These are phyloP conservation scores for Ochotona princeps DNA, from an alignment of 2,113 vertebrate species.

Conservation along the genomic window DNA sequence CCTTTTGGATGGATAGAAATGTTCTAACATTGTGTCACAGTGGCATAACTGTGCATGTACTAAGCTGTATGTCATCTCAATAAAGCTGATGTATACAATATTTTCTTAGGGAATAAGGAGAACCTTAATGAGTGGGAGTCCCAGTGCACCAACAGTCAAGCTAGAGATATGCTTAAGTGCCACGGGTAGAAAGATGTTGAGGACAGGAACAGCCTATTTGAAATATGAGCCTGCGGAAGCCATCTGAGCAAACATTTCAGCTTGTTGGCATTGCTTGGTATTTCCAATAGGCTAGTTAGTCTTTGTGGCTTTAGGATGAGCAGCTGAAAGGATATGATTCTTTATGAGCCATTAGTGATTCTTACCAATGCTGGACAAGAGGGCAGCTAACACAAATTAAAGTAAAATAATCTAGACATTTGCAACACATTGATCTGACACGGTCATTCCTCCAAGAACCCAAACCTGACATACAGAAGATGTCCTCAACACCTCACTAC, in stretches of 20 bases:
- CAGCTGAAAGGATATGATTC: not conserved
- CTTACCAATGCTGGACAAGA: not conserved
- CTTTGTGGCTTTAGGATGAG: not conserved
- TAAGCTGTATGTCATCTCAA: not conserved
- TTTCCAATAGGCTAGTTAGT: not conserved
- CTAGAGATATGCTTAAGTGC: not conserved
- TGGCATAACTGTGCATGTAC: constrained; percentile 31
- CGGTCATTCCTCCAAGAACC: not conserved
- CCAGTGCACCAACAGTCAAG: not conserved
- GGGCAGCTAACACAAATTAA: constrained; percentile 1
- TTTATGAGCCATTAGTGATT: constrained; percentile 6
- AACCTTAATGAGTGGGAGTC: not conserved
- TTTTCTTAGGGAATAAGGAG: not conserved
- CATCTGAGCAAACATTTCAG: not conserved
- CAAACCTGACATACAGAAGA: not conserved
- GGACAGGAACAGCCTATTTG: constrained; percentile 34
- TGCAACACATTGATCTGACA: not conserved
- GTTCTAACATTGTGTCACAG: constrained; percentile 15
- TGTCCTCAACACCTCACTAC: not conserved
- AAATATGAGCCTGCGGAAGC: not conserved
- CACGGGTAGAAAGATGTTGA: constrained; percentile 19
- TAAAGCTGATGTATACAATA: constrained; percentile 16
- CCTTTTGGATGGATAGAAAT: constrained; percentile 16
- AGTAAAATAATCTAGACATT: not conserved
- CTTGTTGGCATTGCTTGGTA: not conserved